Evolutionary conservation across 2,797 vertebrate genomes (phyloP).

Genomic region (Pampus argenteus): DNA sequence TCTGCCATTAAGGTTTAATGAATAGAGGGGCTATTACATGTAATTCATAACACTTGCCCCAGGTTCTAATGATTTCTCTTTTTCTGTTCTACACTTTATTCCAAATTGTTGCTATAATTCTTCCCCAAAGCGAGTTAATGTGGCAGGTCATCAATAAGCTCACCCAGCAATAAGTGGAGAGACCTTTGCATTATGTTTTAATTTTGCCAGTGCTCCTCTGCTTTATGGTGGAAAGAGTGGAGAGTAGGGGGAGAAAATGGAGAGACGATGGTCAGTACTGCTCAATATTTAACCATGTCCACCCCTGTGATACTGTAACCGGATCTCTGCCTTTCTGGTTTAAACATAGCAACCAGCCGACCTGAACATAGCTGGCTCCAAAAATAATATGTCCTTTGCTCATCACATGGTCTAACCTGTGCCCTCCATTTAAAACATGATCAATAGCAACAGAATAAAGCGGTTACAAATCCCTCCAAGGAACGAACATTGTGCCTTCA

Average conservation of each 20-base stretch:
- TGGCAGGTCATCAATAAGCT: constrained; percentile 85
- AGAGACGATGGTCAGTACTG: constrained; percentile 47
- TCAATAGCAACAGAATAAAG: constrained; percentile 78
- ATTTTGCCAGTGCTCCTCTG: constrained; percentile 73
- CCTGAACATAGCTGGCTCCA: constrained; percentile 58
- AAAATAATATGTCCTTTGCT: constrained; percentile 70
- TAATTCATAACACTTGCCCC: constrained; percentile 79
- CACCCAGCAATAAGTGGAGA: constrained; percentile 77
- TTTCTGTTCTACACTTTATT: constrained; percentile 79
- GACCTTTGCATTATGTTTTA: constrained; percentile 86
- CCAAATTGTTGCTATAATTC: constrained; percentile 85
- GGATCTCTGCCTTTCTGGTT: constrained; percentile 59
- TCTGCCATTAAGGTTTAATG: constrained; percentile 77
- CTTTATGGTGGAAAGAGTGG: constrained; percentile 51
- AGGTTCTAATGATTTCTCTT: constrained; percentile 82
- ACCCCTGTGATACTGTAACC: constrained; percentile 35
- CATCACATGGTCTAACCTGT: constrained; percentile 55
- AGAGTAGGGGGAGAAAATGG: constrained; percentile 36
- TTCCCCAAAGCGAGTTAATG: constrained; percentile 80
- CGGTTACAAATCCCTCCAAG: constrained; percentile 56
- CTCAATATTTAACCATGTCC: constrained; percentile 76
- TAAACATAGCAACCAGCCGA: constrained; percentile 53
- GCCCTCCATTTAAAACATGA: constrained; percentile 67
- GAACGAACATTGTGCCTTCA: constrained; percentile 57
- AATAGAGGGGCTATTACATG: constrained; percentile 76